Conservation (phyloP, 2,113 vertebrate genomes). For the Axis porcinus region DNA sequence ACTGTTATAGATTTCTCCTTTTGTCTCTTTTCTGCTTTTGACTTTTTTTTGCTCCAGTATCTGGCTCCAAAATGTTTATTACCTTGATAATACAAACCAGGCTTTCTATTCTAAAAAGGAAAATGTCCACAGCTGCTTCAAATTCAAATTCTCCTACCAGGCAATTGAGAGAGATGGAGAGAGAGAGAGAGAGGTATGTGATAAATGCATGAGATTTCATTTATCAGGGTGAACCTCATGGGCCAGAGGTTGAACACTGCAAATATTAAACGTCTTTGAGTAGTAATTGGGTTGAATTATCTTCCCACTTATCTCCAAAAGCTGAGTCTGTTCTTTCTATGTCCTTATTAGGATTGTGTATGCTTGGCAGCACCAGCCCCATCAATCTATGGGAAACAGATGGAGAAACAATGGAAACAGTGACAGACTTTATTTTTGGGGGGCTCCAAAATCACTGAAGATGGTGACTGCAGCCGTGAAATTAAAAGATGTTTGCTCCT, state of each 20-base stretch:
- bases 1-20: background rate
- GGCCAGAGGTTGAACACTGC: background rate
- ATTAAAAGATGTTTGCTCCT: background rate
- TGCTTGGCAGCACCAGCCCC: background rate
- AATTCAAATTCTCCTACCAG: background rate
- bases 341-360: background rate
- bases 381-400: background rate
- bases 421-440: background rate
- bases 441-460: background rate
- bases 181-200: background rate
- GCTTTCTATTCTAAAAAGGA: background rate
- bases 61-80: background rate
- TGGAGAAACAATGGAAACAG: background rate
- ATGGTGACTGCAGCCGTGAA: background rate
- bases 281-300: background rate
- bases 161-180: background rate
- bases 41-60: background rate
- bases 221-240: background rate
- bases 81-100: background rate
- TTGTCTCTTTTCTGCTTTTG: background rate
- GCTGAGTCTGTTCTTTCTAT: background rate
- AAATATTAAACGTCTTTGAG: background rate
- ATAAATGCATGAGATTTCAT: background rate
- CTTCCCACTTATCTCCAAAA: background rate
- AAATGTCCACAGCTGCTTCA: background rate